Percentiles rank a stretch among this genome's conserved stretches.
These are phyloP conservation scores for Stenolophus ochropezus DNA, from an alignment of 2,888 invertebrate species.

Conservation along the genomic window DNA sequence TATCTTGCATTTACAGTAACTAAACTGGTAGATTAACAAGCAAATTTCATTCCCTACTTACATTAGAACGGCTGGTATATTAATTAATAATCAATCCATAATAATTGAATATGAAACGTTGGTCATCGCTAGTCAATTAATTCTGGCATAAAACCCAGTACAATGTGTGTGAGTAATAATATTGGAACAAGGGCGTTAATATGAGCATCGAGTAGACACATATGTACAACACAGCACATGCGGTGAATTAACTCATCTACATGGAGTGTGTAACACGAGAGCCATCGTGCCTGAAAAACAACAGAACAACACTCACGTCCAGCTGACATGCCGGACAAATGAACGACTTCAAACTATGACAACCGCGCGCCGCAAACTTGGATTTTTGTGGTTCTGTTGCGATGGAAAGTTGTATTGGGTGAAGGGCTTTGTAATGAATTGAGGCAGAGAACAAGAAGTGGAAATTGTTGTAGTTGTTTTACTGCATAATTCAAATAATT, in stretches of 20 bases:
- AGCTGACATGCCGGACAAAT: not conserved
- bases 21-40: too few species aligned
- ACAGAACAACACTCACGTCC: slow-evolving; percentile 9
- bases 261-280: slow-evolving; percentile 29
- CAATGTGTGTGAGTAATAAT: slow-evolving; percentile 38
- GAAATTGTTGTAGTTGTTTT: not conserved
- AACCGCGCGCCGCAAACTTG: not conserved
- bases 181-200: slow-evolving; percentile 33
- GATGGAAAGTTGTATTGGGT: not conserved
- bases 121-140: slow-evolving; percentile 27
- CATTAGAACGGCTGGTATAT: too few species aligned
- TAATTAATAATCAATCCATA: not conserved
- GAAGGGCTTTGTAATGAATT: not conserved
- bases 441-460: not conserved
- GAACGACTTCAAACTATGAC: not conserved
- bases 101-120: slow-evolving; percentile 4
- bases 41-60: too few species aligned
- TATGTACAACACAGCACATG: slow-evolving; percentile 27
- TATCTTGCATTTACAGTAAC: too few species aligned
- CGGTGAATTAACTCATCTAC: slow-evolving; percentile 41
- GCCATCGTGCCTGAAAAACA: slow-evolving; percentile 27
- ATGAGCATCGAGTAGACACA: slow-evolving; percentile 27
- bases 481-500: too few species aligned
- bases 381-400: not conserved
- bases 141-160: slow-evolving; percentile 25